Base-by-base conservation (phyloP, 2,797 vertebrate genomes). In the Stomatorhinus walkeri region DNA sequence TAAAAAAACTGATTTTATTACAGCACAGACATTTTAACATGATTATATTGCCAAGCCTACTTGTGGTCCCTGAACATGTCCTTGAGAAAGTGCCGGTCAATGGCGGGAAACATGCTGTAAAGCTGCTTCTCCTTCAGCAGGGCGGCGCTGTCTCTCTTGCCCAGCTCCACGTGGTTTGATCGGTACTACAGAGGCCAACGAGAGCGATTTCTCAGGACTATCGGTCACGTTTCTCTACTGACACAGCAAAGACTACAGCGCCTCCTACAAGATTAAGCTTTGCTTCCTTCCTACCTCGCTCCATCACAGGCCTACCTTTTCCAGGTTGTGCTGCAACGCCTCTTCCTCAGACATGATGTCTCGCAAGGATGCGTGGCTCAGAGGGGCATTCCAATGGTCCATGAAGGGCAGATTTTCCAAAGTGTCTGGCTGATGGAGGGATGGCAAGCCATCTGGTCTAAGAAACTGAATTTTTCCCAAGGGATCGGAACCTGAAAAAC, bases 301-400 rank as follows among this genome's bases (percentile, higher is more conserved):
- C 40, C 43, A 49, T 48, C n/a, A 40, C 22, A 24, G 40, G 43
- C 24, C 90, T 97, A 99, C 98, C 96, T 96, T 95, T 86, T 97
- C 93, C 81, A 96, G 90, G 24, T 94, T 97, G 87, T 97, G 93
- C 93, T 99, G 97, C 89, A 98, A 94, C 1, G 96, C 97, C 90
- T 97, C 96, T 94, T 99, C 97, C 94, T 99, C 98, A 1, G 96
- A 96, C 93, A 99, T 99, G 91, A 99, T 99, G 91, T 98, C 94
- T 91, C 98, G 94, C 7, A 99, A 96, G 89, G 98, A 99, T 51
- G 99, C 95, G 81, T 95, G 96, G 40, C 95, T 95, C 89, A 87
- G 96, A 85, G 94, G 95, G 87, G 93, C 93, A 86, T 95, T 98
- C 98, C 98, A 99, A 91, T 98, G 97, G 94, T 98, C 97, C 96